Percentiles rank a stretch among this genome's conserved stretches.
Conservation (phyloP, 2,113 vertebrate genomes). For the Barbus barbus region DNA sequence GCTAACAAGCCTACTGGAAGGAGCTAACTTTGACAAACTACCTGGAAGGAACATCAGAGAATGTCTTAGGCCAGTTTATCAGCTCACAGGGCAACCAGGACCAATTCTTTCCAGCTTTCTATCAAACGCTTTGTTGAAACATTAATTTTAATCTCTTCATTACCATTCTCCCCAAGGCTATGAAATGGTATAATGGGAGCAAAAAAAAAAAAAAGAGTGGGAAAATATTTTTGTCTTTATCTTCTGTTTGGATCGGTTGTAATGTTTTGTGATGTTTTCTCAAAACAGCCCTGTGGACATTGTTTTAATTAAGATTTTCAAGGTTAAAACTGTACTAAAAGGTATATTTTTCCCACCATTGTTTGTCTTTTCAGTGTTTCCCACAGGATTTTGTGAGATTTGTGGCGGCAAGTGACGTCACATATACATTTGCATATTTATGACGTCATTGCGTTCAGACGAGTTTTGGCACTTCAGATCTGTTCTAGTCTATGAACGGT, state of each 20-base stretch:
- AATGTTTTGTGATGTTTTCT: constrained; percentile 19
- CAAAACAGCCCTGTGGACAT: constrained; percentile 43
- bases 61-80: no score
- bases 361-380: no score
- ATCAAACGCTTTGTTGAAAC: constrained; percentile 55
- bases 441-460: no score
- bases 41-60: no score
- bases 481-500: no score
- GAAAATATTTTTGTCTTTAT: constrained; percentile 57
- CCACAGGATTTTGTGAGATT: no score
- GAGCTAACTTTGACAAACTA: no score
- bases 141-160: constrained; percentile 69
- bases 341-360: constrained; percentile 49
- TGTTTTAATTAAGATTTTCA: constrained; percentile 65
- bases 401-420: no score
- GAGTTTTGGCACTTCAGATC: no score
- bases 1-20: no score
- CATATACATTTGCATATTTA: no score
- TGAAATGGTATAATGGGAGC: constrained; percentile 61
- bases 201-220: constrained; percentile 13
- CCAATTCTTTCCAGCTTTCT: constrained; percentile 24
- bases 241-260: constrained; percentile 27
- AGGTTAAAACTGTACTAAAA: constrained; percentile 56
- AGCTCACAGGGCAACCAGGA: no score
- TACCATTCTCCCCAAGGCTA: constrained; percentile 63